A percentile compares a stretch with the other conserved stretches of the same genome.
Conservation (phyloP, 1,140 invertebrate species). For the Hormaphis cornu region DNA sequence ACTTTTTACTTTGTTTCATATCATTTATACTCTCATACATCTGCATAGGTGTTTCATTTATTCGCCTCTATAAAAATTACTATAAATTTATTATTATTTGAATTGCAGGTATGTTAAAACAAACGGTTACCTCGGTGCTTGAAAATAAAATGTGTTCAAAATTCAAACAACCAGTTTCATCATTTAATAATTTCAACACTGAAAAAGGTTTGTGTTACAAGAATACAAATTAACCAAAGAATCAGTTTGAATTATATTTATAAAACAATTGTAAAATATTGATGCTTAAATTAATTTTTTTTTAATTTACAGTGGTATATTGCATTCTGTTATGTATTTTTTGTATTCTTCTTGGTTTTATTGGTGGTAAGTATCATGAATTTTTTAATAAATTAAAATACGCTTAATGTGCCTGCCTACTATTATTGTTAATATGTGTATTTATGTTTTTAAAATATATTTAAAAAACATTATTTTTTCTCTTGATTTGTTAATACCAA, state of each 20-base stretch:
- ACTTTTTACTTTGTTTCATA: too few relatives aligned
- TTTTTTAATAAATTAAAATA: too few relatives aligned
- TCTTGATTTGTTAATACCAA: too few relatives aligned
- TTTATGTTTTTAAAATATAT: too few relatives aligned
- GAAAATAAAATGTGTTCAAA: neutral
- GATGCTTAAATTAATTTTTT: neutral
- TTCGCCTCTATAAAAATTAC: too few relatives aligned
- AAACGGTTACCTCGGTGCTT: neutral
- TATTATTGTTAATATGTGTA: too few relatives aligned
- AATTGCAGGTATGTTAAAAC: neutral
- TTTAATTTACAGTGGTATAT: neutral
- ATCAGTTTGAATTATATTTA: neutral
- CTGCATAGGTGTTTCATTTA: too few relatives aligned
- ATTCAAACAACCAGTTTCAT: neutral
- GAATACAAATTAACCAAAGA: neutral
- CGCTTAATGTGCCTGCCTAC: too few relatives aligned
- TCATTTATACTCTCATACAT: too few relatives aligned
- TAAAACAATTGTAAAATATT: neutral
- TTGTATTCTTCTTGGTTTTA: neutral
- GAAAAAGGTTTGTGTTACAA: neutral
- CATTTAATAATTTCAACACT: neutral
- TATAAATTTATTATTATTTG: too few relatives aligned
- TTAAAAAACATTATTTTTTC: too few relatives aligned
- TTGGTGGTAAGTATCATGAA: neutral
- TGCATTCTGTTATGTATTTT: neutral